Evolutionary conservation across 1,140 invertebrate species (phyloP), one percentile per base, ranked within the genome.

Genomic region (Zaprionus nigranus): DNA sequence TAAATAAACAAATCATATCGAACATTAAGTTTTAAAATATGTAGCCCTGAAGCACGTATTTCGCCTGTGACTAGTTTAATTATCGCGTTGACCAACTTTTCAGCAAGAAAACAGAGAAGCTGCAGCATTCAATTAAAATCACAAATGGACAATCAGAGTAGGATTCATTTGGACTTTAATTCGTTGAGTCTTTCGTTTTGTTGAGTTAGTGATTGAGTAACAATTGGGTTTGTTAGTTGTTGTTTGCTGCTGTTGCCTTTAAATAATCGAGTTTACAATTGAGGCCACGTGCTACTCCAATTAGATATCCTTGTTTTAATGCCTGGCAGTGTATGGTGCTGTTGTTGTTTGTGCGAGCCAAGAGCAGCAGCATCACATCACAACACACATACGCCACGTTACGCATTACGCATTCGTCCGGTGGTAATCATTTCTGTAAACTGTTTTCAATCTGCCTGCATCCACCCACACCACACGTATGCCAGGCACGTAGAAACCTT

Each of bases 401-500:
- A 74, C 73, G 74, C 84, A 88, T 87, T 88, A 87, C 73, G 74
- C 84, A 88, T 87, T 75, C 81, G 83, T 75, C 84, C 73, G 69
- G 83, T 77, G 60, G 80, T 78, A 80, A 86, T 86, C 84, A 86
- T 86, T 86, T 83, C 80, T 86, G 83, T 87, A 86, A 86, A 86
- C 83, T 88, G 84, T 86, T 87, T 88, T 88, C 80, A 81, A 88
- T 86, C 80, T 74, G 63, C 51, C 43, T 62, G 75, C 79, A 34
- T 56, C 20, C 46, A 26, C 46, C 28, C 36, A 36, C 49, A 34
- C 38, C 24, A 43, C 22, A 36, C 61, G 40, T 53, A 75, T 79
- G 77, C 75, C 20, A 34, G 36, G 40, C 79, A 82, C 76, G 83
- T 79, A 69, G 30, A 49, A 68, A 65, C 75, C 76, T 80, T 82